phyloP scores from a whole-genome alignment of 2,888 invertebrate genomes.

The Rambutsinella grinnellia region DNA sequence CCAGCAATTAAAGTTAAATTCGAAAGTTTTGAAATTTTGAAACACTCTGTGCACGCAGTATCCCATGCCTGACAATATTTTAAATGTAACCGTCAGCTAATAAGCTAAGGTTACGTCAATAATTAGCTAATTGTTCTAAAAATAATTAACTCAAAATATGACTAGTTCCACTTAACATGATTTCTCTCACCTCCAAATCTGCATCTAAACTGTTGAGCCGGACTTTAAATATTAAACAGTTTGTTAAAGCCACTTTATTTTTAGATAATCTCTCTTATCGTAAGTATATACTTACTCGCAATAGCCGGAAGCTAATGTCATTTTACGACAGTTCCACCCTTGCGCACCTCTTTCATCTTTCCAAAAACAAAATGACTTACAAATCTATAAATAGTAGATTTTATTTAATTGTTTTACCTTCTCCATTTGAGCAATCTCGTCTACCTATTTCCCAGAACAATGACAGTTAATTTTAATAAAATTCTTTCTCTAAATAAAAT shows the following conservation, averaged over 20 bases:
- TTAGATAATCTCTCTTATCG: neutral
- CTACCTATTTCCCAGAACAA: too few relatives aligned
- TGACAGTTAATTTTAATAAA: too few relatives aligned
- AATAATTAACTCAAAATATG: too few relatives aligned
- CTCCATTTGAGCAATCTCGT: conserved; percentile 59
- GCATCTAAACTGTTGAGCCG: conserved; percentile 53
- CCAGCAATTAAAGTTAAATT: too few relatives aligned
- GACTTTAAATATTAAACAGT: conserved; percentile 32
- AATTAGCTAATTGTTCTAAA: too few relatives aligned
- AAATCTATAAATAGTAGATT: neutral
- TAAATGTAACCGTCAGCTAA: too few relatives aligned
- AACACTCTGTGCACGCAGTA: too few relatives aligned
- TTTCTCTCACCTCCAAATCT: conserved; percentile 65
- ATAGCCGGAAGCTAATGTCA: conserved; percentile 11
- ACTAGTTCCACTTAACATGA: too few relatives aligned
- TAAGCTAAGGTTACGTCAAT: too few relatives aligned
- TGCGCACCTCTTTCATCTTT: conserved; percentile 33
- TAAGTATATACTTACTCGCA: conserved; percentile 50
- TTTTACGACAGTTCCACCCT: conserved; percentile 21
- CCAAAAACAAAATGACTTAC: neutral
- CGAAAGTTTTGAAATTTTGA: too few relatives aligned
- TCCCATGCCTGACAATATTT: too few relatives aligned
- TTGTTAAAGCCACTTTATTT: neutral
- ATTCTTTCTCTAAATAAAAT: neutral
- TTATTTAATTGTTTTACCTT: conserved; percentile 43